phyloP scores from a whole-genome alignment of 2,113 vertebrate species.

The Pachyramphus minor region DNA sequence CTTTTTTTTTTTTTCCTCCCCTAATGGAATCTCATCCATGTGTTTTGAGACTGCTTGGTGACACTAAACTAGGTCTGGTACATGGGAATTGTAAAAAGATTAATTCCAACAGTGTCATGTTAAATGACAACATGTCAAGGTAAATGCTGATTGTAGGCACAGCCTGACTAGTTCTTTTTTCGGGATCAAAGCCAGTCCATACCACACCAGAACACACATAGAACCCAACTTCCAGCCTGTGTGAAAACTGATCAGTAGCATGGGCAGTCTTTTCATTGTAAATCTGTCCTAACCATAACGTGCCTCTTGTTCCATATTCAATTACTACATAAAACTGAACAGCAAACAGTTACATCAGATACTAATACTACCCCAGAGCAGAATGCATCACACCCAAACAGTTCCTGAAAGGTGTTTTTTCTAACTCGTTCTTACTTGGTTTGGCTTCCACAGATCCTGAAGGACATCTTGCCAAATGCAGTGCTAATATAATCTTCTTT shows the following conservation, averaged over 20 bases:
- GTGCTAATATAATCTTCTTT: neutral
- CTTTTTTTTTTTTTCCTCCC: no score
- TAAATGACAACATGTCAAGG: neutral
- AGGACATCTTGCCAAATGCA: neutral
- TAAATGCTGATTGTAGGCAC: neutral
- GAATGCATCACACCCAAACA: neutral
- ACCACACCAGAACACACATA: fast-evolving
- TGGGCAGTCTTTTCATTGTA: neutral
- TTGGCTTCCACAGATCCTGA: neutral
- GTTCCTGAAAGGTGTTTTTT: neutral
- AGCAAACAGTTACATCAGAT: neutral
- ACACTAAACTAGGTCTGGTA: neutral
- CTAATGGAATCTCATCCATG: neutral
- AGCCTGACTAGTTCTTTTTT: neutral
- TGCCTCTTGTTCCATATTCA: fast-evolving
- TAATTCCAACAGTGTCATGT: neutral
- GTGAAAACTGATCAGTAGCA: neutral
- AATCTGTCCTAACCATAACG: fast-evolving
- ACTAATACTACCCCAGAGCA: neutral
- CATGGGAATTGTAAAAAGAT: neutral
- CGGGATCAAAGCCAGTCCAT: neutral
- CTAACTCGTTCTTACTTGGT: neutral
- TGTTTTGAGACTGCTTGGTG: neutral
- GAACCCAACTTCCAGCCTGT: neutral
- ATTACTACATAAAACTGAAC: neutral